Conservation (phyloP, 2,797 vertebrate genomes). For the Pseudomugil gertrudae region DNA sequence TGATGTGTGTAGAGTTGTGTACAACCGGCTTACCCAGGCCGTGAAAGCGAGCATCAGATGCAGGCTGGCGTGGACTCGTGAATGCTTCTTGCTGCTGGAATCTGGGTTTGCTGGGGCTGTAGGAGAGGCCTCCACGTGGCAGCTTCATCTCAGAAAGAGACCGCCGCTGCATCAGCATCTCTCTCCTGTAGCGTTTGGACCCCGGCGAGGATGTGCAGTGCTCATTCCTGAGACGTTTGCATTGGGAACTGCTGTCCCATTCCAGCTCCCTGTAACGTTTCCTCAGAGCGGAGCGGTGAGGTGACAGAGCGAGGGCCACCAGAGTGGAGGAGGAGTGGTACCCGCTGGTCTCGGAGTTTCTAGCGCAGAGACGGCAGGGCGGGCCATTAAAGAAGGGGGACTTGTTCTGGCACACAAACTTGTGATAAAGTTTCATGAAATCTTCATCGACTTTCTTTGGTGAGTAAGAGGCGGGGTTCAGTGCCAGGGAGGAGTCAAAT, state of each 20-base stretch:
- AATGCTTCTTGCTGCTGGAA: slow-evolving; percentile 25
- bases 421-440: slow-evolving; percentile 77
- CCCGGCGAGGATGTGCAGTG: slow-evolving; percentile 60
- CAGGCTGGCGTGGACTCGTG: neutral
- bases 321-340: slow-evolving; percentile 39
- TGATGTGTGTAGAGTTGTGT: neutral
- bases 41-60: slow-evolving; percentile 1
- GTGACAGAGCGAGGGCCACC: slow-evolving; percentile 69
- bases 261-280: slow-evolving; percentile 71
- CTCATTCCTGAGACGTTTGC: slow-evolving; percentile 71
- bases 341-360: slow-evolving; percentile 9
- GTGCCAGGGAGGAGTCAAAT: slow-evolving; percentile 37
- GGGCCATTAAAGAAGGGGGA: slow-evolving; percentile 7
- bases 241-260: slow-evolving; percentile 27
- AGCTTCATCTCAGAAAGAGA: neutral
- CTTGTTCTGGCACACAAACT: slow-evolving; percentile 71
- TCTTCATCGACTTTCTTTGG: slow-evolving; percentile 66
- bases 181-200: slow-evolving; percentile 43
- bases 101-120: slow-evolving; percentile 21
- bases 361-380: slow-evolving; percentile 65
- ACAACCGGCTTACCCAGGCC: slow-evolving; percentile 47
- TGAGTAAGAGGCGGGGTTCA: neutral
- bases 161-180: slow-evolving; percentile 31
- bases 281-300: slow-evolving; percentile 62
- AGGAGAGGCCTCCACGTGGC: slow-evolving; percentile 2